Conservation (phyloP, 2,113 vertebrate species). For the Hipposideros armiger region DNA sequence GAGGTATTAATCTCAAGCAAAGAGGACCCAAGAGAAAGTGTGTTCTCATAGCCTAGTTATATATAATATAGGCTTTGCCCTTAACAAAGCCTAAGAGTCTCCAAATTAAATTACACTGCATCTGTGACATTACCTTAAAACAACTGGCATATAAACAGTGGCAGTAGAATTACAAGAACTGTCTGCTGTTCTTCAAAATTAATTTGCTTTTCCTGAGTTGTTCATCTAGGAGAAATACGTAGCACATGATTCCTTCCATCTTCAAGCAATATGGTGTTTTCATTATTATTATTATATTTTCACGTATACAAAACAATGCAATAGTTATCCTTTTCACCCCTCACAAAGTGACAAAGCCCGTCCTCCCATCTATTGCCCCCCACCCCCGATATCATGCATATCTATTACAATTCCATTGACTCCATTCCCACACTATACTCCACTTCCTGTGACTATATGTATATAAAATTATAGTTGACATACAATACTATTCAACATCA, state of each 20-base stretch:
- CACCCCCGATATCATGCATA: too few relatives aligned
- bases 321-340: too few relatives aligned
- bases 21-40: background rate
- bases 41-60: background rate
- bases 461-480: too few relatives aligned
- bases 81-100: constrained; percentile 23
- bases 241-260: background rate
- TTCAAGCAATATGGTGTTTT: background rate
- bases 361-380: too few relatives aligned
- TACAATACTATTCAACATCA: too few relatives aligned
- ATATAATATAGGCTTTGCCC: background rate
- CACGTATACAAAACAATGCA: too few relatives aligned
- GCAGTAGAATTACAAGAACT: constrained; percentile 31
- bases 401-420: too few relatives aligned
- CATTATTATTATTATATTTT: too few relatives aligned
- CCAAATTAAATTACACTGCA: constrained; percentile 39
- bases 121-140: constrained; percentile 56
- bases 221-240: background rate
- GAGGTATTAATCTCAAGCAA: background rate
- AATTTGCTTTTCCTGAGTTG: constrained; percentile 31
- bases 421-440: too few relatives aligned
- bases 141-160: constrained; percentile 37
- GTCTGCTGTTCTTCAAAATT: constrained; percentile 57
- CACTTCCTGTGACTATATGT: too few relatives aligned
- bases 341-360: too few relatives aligned